A percentile compares a stretch with the other conserved stretches of the same genome.
phyloP scores from a whole-genome alignment of 1,140 invertebrate genomes.

The Drosophila paulistorum region DNA sequence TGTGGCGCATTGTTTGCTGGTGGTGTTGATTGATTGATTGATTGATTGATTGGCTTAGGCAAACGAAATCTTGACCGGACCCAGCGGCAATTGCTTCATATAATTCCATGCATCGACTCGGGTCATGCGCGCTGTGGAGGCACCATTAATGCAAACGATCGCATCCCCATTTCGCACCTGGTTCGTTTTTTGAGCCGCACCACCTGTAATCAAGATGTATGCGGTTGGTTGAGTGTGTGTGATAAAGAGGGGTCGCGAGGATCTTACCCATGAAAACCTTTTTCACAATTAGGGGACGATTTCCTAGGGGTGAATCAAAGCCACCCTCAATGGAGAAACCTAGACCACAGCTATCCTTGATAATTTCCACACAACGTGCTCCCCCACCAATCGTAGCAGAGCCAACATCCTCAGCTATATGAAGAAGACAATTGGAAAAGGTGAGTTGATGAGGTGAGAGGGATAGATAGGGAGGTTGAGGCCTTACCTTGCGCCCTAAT shows the following conservation, averaged over 20 bases:
- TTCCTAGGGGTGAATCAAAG: constrained; percentile 93
- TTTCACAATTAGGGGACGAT: constrained; percentile 93
- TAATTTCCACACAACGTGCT: constrained; percentile 85
- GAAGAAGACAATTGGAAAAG: neutral
- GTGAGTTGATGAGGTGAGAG: too few species aligned
- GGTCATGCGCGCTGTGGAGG: constrained; percentile 91
- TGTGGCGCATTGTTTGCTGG: constrained; percentile 51
- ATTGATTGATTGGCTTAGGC: constrained; percentile 39
- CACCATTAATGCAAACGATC: constrained; percentile 91
- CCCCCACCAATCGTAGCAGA: constrained; percentile 47
- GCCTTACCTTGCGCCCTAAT: constrained; percentile 75
- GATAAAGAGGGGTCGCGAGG: neutral
- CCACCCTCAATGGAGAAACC: constrained; percentile 97
- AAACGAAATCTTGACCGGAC: constrained; percentile 86
- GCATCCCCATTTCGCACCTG: constrained; percentile 93
- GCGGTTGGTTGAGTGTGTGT: neutral
- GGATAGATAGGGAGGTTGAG: too few species aligned
- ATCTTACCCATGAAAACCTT: constrained; percentile 94
- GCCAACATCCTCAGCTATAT: constrained; percentile 59
- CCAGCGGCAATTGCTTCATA: constrained; percentile 93
- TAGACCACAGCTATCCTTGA: constrained; percentile 94
- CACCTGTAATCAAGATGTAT: constrained; percentile 84
- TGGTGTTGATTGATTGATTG: neutral
- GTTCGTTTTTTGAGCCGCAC: constrained; percentile 94
- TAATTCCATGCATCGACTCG: constrained; percentile 96